Evolutionary conservation across 2,888 invertebrate genomes (phyloP).

Genomic region (Idaea aversata): DNA sequence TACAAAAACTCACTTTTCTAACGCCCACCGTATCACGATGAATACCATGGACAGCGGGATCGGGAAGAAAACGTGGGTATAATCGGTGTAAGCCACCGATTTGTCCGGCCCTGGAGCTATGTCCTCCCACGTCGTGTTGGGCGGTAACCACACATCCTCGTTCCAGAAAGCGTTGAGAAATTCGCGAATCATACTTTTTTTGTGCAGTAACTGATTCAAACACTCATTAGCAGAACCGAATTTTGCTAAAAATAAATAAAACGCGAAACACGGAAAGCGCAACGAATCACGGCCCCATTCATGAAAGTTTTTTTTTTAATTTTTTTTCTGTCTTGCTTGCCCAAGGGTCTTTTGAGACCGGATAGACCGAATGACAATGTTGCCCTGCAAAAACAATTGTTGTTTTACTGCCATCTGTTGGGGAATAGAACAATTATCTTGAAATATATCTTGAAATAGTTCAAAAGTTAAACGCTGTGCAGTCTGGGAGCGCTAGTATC

Average conservation of each 20-base stretch:
- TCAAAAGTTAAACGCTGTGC: not conserved
- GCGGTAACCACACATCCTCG: slow-evolving; percentile 94
- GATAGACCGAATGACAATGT: slow-evolving; percentile 1
- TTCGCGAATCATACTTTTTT: slow-evolving; percentile 60
- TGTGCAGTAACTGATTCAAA: slow-evolving; percentile 23
- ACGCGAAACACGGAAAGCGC: slow-evolving; percentile 8
- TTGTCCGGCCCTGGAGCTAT: slow-evolving; percentile 87
- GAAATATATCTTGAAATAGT: not conserved
- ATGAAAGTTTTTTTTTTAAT: not conserved
- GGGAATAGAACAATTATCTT: not conserved
- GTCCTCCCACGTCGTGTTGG: slow-evolving; percentile 93
- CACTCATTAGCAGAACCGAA: slow-evolving; percentile 13
- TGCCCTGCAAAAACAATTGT: not conserved
- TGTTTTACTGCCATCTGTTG: not conserved
- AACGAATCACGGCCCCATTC: slow-evolving; percentile 4
- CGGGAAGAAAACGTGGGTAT: slow-evolving; percentile 89
- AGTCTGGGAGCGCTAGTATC: too few relatives aligned
- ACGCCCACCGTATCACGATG: slow-evolving; percentile 86
- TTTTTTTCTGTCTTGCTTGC: not conserved
- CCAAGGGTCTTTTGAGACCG: not conserved
- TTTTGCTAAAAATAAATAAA: slow-evolving; percentile 11
- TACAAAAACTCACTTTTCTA: slow-evolving; percentile 89
- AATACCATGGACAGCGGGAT: slow-evolving; percentile 91
- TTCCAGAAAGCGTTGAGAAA: slow-evolving; percentile 86
- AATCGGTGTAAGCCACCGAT: slow-evolving; percentile 87